Evolutionary conservation across 2,113 vertebrate genomes (phyloP), one percentile per base, ranked within the genome.

Genomic region (Mola mola): DNA sequence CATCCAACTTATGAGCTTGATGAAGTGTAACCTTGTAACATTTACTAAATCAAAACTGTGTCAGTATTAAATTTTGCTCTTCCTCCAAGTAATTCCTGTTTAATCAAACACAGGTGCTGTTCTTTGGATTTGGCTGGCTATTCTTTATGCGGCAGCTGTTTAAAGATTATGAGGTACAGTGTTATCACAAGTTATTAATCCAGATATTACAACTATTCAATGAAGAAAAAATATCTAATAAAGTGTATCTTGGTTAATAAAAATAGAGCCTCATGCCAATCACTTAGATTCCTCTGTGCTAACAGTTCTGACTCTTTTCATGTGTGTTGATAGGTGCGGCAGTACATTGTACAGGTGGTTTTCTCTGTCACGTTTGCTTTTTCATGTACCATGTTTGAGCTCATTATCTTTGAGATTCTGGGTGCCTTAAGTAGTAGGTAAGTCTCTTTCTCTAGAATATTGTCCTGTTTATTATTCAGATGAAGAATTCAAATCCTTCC

Each of bases 321-420:
- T 56, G 21, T 76, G 70, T 61, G 5, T 81, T 44, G 15, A 17
- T 70, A 99, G 97, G 94, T 99, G 8, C 93, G 95, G 16, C 96
- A 96, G 62, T 98, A 98, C 55, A 91, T 98, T 7, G 96, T 99
- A 29, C 97, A 99, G 81, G 95, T 99, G 34, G 95, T 99, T 72
- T 99, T 99, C 86, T 99, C 97, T 0, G 81, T 99, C 89, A 99
- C 95, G 2, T 99, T 99, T 82, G 97, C 97, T 0, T 98, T 99
- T 85, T 99, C 95, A n/a, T 99, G 97, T 69, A 99, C 97, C 15
- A 99, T 99, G 97, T 99, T 99, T 92, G 97, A 99, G 74, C 96
- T 99, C 55, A 97, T 99, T 78, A 99, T 99, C 87, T 99, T 99
- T 83, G 97, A 99, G 89, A 99, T 99, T 85, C 89, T 99, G 57